phyloP scores from a whole-genome alignment of 2,797 vertebrate species.

The Hyperoplus immaculatus region DNA sequence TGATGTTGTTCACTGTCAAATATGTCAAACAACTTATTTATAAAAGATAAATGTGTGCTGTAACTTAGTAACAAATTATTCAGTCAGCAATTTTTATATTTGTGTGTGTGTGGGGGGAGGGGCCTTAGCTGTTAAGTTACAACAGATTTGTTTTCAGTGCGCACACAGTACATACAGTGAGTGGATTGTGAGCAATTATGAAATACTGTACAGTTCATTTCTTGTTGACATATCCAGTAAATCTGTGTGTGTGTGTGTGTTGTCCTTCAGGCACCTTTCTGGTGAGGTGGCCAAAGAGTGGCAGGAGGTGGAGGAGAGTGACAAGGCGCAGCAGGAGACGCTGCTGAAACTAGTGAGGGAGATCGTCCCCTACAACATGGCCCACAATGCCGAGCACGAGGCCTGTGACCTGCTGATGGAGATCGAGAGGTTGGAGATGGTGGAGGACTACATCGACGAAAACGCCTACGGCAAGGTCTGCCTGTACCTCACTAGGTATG shows the following conservation, averaged over 20 bases:
- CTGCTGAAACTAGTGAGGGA: slow-evolving; percentile 96
- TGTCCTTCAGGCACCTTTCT: slow-evolving; percentile 89
- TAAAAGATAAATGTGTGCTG: not conserved
- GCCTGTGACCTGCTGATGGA: slow-evolving; percentile 99
- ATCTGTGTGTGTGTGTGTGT: not conserved
- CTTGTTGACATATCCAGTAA: not conserved
- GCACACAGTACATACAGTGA: too few species aligned
- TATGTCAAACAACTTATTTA: not conserved
- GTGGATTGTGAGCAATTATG: too few species aligned
- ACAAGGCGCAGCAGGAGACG: slow-evolving; percentile 94
- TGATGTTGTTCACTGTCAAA: not conserved
- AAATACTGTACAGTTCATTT: not conserved
- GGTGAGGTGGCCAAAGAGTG: slow-evolving; percentile 99
- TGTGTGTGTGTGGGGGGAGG: too few species aligned
- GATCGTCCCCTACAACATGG: slow-evolving; percentile 99
- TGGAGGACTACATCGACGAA: slow-evolving; percentile 96
- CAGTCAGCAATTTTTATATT: too few species aligned
- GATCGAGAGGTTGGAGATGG: slow-evolving; percentile 96
- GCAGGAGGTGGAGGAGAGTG: slow-evolving; percentile 97
- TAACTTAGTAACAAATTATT: not conserved
- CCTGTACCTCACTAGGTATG: slow-evolving; percentile 96
- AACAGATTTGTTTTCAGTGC: too few species aligned
- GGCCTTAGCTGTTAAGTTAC: too few species aligned
- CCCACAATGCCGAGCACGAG: slow-evolving; percentile 97
- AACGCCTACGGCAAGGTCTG: slow-evolving; percentile 98